Evolutionary conservation across 2,888 invertebrate species (phyloP).

Genomic region (Oscheius onirici): DNA sequence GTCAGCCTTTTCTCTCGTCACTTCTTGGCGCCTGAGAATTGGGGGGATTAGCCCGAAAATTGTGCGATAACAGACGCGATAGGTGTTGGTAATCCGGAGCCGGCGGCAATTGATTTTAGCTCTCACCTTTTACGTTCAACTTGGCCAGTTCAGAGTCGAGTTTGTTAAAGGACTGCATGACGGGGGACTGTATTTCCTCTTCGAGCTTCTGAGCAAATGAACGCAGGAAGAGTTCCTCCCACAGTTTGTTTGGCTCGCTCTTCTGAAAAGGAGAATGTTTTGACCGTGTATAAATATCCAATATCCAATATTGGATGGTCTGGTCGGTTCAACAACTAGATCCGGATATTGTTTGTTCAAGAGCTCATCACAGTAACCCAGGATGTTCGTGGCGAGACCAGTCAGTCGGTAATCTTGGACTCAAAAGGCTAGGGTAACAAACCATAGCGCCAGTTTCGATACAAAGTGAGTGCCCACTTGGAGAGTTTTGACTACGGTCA

Average conservation of each 20-base stretch:
- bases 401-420: too few species aligned
- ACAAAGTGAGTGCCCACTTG: too few species aligned
- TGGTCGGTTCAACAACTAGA: neutral
- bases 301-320: neutral
- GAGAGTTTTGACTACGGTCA: too few species aligned
- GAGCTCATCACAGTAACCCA: too few species aligned
- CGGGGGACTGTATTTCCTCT: constrained; percentile 60
- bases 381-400: too few species aligned
- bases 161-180: constrained; percentile 50
- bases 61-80: constrained; percentile 13
- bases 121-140: constrained; percentile 48
- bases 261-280: constrained; percentile 19
- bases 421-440: too few species aligned
- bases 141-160: constrained; percentile 45
- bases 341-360: neutral
- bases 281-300: neutral
- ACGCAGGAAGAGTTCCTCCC: constrained; percentile 62
- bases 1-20: constrained; percentile 7
- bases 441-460: too few species aligned
- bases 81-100: constrained; percentile 11
- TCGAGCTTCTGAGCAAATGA: constrained; percentile 66
- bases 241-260: constrained; percentile 59
- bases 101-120: neutral
- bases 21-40: neutral
- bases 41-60: neutral